Conservation (phyloP, 1,140 invertebrate genomes). For the Musca domestica region DNA sequence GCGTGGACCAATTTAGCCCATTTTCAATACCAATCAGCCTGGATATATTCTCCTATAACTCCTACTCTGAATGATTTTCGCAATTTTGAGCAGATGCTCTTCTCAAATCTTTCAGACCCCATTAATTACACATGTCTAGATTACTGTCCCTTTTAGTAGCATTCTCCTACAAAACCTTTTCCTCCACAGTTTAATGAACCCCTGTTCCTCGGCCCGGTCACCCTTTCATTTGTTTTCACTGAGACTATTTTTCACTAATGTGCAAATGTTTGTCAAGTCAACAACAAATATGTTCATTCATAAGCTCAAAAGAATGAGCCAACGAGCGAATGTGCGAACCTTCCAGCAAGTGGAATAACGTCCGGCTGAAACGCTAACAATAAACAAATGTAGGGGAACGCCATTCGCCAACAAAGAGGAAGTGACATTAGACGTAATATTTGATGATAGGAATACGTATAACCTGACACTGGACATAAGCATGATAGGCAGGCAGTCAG, state of each 20-base stretch:
- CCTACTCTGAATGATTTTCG: too few species aligned
- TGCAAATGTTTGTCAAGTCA: conserved; percentile 21
- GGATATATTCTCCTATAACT: too few species aligned
- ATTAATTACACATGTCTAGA: too few species aligned
- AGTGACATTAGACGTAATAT: conserved; percentile 17
- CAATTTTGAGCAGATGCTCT: too few species aligned
- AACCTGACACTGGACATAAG: conserved; percentile 19
- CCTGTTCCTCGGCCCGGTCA: not conserved
- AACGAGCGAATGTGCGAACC: not conserved
- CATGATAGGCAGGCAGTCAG: conserved; percentile 13
- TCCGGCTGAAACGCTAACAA: not conserved
- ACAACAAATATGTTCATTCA: conserved; percentile 7
- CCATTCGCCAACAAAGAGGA: not conserved
- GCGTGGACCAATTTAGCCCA: too few species aligned
- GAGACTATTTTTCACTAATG: conserved; percentile 16
- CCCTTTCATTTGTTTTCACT: conserved; percentile 14
- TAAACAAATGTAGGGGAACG: not conserved
- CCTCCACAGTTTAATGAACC: too few species aligned
- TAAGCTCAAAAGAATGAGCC: not conserved
- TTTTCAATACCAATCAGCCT: too few species aligned
- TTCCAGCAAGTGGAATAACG: not conserved
- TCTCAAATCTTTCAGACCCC: too few species aligned
- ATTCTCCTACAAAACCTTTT: too few species aligned
- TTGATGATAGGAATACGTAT: conserved; percentile 21
- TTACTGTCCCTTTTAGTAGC: too few species aligned